phyloP scores from a whole-genome alignment of 2,797 vertebrate genomes.

The Syngnathus rostellatus region DNA sequence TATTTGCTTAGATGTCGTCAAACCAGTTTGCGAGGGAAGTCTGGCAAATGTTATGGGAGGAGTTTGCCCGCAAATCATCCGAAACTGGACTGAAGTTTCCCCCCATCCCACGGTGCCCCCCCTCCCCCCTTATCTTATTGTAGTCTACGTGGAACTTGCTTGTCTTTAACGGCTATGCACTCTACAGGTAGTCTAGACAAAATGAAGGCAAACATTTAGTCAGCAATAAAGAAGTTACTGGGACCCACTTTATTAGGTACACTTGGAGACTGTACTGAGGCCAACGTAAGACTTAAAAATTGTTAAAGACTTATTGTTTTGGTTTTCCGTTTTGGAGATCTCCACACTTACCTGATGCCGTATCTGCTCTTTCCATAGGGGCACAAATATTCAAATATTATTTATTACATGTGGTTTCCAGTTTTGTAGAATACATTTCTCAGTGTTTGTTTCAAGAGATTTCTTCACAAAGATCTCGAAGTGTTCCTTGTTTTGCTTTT shows the following conservation, averaged over 20 bases:
- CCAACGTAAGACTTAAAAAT: not conserved
- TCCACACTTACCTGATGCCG: too few relatives aligned
- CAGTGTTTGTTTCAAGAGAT: too few relatives aligned
- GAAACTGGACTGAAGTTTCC: slow-evolving; percentile 12
- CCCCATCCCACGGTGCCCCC: not conserved
- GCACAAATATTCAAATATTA: too few relatives aligned
- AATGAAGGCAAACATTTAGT: slow-evolving; percentile 43
- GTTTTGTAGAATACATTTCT: too few relatives aligned
- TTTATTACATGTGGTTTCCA: too few relatives aligned
- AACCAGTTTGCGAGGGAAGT: slow-evolving; percentile 49
- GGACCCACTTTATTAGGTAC: slow-evolving; percentile 2
- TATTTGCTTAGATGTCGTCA: slow-evolving; percentile 34
- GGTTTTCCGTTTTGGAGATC: too few relatives aligned
- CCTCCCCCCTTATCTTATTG: slow-evolving; percentile 11
- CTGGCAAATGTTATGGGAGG: slow-evolving; percentile 35
- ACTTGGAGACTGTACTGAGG: not conserved
- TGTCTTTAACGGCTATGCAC: slow-evolving; percentile 38
- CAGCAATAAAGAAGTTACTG: slow-evolving; percentile 10
- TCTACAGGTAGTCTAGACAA: slow-evolving; percentile 4
- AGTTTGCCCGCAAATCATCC: slow-evolving; percentile 11
- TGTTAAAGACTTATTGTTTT: too few relatives aligned
- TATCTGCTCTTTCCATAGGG: too few relatives aligned
- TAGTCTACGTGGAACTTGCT: slow-evolving; percentile 12
- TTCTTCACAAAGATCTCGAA: too few relatives aligned
- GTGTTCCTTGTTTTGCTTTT: too few relatives aligned